Conservation (phyloP, 2,113 vertebrate species). For the Pica pica region DNA sequence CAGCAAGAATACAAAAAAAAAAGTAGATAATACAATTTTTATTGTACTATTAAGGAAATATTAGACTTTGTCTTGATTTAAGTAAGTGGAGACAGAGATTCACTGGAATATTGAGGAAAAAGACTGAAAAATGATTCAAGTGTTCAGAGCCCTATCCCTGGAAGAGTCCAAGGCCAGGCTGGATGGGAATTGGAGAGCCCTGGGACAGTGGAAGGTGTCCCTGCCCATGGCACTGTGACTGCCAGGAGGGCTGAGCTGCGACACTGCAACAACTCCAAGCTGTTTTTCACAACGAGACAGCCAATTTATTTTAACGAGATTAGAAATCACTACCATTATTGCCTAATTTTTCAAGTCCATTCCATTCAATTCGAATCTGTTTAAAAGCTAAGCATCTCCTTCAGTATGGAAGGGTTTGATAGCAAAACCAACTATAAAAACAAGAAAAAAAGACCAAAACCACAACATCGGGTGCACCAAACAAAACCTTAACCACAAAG, state of each 20-base stretch:
- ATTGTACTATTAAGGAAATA: not conserved
- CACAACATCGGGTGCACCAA: not conserved
- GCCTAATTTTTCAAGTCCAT: not conserved
- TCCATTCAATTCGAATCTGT: not conserved
- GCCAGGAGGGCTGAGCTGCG: not conserved
- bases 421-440: not conserved
- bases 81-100: not conserved
- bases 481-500: not conserved
- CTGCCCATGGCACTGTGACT: not conserved
- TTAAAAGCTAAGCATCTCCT: not conserved
- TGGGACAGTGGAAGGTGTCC: not conserved
- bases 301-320: not conserved
- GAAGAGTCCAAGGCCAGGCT: not conserved
- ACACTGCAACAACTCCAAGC: not conserved
- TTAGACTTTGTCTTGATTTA: not conserved
- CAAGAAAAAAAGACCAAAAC: rapidly evolving
- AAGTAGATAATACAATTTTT: not conserved
- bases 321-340: not conserved
- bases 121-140: not conserved
- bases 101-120: not conserved
- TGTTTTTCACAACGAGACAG: not conserved
- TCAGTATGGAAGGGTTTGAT: not conserved
- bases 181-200: not conserved
- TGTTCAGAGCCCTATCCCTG: not conserved
- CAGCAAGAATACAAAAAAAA: not conserved